These are phyloP conservation scores for Agapornis roseicollis DNA, from an alignment of 2,113 vertebrate genomes.

Conservation along the genomic window DNA sequence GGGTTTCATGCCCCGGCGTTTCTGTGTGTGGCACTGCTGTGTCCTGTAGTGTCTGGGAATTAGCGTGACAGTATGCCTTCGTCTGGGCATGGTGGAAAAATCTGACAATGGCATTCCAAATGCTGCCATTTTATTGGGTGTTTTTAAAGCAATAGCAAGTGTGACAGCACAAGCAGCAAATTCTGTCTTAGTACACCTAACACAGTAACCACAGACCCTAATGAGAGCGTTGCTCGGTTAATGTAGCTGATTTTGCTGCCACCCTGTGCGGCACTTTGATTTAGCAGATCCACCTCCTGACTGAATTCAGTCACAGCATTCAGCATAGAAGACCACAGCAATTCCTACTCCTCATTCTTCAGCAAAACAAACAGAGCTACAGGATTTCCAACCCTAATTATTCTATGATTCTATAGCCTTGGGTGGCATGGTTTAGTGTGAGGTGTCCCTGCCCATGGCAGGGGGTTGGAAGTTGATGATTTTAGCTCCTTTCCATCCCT, in stretches of 20 bases:
- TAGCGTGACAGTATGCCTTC: not conserved
- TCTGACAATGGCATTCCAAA: not conserved
- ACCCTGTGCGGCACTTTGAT: not conserved
- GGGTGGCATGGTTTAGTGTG: too few relatives aligned
- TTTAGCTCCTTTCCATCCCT: too few relatives aligned
- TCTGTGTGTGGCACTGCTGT: not conserved
- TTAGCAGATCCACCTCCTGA: not conserved
- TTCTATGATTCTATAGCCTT: too few relatives aligned
- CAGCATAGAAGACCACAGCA: not conserved
- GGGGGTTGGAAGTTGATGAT: too few relatives aligned
- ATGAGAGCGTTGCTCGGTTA: rapidly evolving
- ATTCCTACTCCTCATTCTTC: not conserved
- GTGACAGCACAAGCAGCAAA: not conserved
- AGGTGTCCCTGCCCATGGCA: too few relatives aligned
- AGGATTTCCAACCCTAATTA: not conserved
- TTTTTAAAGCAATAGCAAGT: not conserved
- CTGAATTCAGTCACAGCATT: not conserved
- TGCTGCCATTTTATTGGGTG: not conserved
- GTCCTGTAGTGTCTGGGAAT: not conserved
- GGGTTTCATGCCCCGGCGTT: not conserved
- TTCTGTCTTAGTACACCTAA: not conserved
- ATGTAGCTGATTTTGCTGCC: not conserved
- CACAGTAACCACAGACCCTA: not conserved
- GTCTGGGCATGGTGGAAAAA: not conserved
- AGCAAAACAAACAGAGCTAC: not conserved